Conservation (phyloP, 2,113 vertebrate species). For the Aptenodytes patagonicus region DNA sequence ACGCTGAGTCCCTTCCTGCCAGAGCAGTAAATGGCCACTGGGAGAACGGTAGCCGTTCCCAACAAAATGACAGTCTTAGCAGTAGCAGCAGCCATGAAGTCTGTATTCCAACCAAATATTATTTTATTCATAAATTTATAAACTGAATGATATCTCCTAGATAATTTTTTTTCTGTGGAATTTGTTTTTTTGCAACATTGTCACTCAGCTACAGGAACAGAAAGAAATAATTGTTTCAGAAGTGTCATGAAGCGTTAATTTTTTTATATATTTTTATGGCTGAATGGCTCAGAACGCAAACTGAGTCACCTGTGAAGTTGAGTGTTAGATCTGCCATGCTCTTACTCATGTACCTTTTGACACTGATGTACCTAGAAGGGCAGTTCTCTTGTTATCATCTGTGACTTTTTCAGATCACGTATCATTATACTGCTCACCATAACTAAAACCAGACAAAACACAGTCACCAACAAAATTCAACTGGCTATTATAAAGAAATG, state of each 20-base stretch:
- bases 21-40: not conserved
- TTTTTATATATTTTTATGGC: not conserved
- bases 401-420: not conserved
- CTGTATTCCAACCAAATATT: not conserved
- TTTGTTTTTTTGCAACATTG: not conserved
- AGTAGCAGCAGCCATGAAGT: not conserved
- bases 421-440: not conserved
- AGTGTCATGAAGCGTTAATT: not conserved
- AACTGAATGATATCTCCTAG: not conserved
- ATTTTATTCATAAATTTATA: not conserved
- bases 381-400: not conserved
- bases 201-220: not conserved
- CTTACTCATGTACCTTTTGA: not conserved
- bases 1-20: not conserved
- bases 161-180: not conserved
- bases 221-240: not conserved
- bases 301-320: not conserved
- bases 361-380: not conserved
- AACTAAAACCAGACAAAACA: not conserved
- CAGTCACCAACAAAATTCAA: not conserved
- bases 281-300: not conserved
- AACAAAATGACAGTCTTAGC: not conserved
- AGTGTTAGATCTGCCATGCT: not conserved
- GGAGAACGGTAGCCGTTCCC: not conserved
- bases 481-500: not conserved